Evolutionary conservation across 2,888 invertebrate species (phyloP).

Genomic region (Agriopis aurantiaria): DNA sequence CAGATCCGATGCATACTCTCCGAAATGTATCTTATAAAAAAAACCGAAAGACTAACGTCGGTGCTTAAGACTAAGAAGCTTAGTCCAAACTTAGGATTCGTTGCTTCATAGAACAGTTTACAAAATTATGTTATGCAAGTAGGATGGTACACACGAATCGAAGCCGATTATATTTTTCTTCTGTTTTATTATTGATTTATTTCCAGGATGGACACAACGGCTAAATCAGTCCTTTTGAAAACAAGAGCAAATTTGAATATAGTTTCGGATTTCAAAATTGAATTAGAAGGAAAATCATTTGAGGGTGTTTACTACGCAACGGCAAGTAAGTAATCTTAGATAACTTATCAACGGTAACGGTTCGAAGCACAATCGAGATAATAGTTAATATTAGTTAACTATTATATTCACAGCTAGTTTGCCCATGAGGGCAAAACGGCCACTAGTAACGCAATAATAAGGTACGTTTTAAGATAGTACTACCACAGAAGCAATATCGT

Average conservation of each 20-base stretch:
- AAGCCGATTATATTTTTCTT: not conserved
- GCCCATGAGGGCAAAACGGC: too few species aligned
- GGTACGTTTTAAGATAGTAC: too few species aligned
- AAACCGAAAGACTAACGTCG: too few species aligned
- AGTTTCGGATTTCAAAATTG: conserved; percentile 57
- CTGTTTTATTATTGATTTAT: not conserved
- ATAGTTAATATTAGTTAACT: not conserved
- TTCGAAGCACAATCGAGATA: not conserved
- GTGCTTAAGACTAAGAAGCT: too few species aligned
- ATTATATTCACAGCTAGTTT: too few species aligned
- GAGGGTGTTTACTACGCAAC: conserved; percentile 60
- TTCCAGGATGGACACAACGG: conserved; percentile 65
- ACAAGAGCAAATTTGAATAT: conserved; percentile 64
- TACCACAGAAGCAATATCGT: too few species aligned
- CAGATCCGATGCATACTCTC: too few species aligned
- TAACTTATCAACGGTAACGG: not conserved
- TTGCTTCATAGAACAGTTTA: not conserved
- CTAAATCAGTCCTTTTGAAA: conserved; percentile 65
- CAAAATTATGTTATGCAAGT: not conserved
- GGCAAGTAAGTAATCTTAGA: conserved; percentile 60
- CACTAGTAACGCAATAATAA: too few species aligned
- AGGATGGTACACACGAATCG: not conserved
- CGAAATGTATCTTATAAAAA: too few species aligned
- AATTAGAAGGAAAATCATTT: conserved; percentile 54
- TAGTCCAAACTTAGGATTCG: too few species aligned